phyloP scores from a whole-genome alignment of 2,888 invertebrate species.

The Troglohyphantes excavatus region DNA sequence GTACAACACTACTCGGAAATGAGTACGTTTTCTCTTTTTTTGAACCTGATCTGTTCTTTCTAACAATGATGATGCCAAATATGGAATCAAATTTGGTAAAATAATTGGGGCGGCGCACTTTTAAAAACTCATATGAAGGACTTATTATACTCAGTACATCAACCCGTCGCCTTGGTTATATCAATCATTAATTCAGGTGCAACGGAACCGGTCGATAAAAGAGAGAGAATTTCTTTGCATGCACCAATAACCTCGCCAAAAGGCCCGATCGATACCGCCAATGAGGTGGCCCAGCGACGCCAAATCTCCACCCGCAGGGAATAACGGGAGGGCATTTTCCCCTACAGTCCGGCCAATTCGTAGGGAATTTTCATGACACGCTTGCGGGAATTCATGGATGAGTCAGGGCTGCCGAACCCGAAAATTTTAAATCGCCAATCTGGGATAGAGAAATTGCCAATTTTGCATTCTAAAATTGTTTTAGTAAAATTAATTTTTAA shows the following conservation, averaged over 20 bases:
- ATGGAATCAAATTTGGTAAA: too few species aligned
- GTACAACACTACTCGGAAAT: too few species aligned
- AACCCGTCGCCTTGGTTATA: constrained; percentile 69
- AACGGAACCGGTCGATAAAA: constrained; percentile 61
- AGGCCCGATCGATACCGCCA: constrained; percentile 73
- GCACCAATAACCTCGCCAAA: constrained; percentile 65
- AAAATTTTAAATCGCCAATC: too few species aligned
- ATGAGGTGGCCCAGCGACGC: constrained; percentile 41
- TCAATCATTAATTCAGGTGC: constrained; percentile 73
- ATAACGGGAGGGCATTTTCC: constrained; percentile 53
- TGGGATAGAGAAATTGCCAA: too few species aligned
- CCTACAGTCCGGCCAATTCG: constrained; percentile 18
- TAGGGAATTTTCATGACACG: constrained; percentile 43
- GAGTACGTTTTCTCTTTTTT: too few species aligned
- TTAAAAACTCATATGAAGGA: neutral
- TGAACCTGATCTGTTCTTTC: too few species aligned
- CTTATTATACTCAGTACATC: constrained; percentile 5
- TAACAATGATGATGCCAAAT: too few species aligned
- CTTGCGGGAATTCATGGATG: constrained; percentile 52
- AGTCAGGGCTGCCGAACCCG: too few species aligned
- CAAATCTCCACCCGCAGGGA: constrained; percentile 49
- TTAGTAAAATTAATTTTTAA: too few species aligned
- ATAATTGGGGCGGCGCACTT: neutral
- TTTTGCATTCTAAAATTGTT: too few species aligned
- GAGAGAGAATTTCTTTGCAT: constrained; percentile 42